Evolutionary conservation across 2,888 invertebrate species (phyloP), one percentile per base, ranked within the genome.

Genomic region (Dicroscelio sp.): DNA sequence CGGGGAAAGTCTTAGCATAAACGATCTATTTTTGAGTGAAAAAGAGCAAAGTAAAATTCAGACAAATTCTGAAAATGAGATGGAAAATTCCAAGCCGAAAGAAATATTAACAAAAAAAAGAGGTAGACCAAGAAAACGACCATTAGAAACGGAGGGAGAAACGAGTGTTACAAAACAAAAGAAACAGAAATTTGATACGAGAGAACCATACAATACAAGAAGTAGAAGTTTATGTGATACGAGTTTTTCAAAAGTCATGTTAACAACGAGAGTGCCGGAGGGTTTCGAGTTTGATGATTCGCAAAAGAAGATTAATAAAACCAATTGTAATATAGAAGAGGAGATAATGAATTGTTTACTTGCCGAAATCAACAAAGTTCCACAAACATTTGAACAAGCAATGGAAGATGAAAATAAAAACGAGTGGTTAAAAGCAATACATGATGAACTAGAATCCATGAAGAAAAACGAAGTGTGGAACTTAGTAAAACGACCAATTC

Each of bases 51-150:
- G n/a, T n/a, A n/a, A n/a, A n/a, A n/a, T n/a, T n/a, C n/a, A n/a
- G n/a, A n/a, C n/a, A n/a, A n/a, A n/a, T n/a, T n/a, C n/a, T n/a
- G n/a, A n/a, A n/a, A n/a, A n/a, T n/a, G n/a, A n/a, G n/a, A n/a
- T n/a, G n/a, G n/a, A n/a, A n/a, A n/a, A n/a, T n/a, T n/a, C n/a
- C n/a, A n/a, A n/a, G n/a, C n/a, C n/a, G n/a, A n/a, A 43, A 43
- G 43, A 43, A 12, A 80, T 8, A 71, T 90, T 31, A 30, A 91
- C 17, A 30, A 63, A 63, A 63, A 30, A 63, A 30, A 63, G 63
- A 30, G 63, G 63, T 30, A 63, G 63, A 63, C 63, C 60, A 6
- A 63, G 27, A 17, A 63, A 88, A 17, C n/a, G 43, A 52, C 33
- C 10, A 2, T 5, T 71, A 43, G 43, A 43, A 43, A 43, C 43